Conservation (phyloP, 1,140 invertebrate genomes). For the Melanaphis sacchari region DNA sequence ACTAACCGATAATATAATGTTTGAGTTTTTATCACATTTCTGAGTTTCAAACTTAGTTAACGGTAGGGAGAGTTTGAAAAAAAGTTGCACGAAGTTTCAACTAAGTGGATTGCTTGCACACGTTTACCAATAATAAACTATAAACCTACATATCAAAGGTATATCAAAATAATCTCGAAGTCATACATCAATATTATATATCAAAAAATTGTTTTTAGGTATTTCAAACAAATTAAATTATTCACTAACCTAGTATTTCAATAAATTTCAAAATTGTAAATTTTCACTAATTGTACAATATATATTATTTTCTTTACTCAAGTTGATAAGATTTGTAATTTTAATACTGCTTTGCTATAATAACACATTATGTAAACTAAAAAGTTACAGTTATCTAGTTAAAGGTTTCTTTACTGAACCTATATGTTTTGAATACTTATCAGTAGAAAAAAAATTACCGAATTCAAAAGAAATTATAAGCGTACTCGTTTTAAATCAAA, state of each 20-base stretch:
- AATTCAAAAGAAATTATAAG: neutral
- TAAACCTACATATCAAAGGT: neutral
- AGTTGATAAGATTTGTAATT: neutral
- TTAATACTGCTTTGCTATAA: neutral
- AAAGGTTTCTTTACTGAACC: neutral
- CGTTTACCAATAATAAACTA: slow-evolving; percentile 4
- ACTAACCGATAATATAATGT: slow-evolving; percentile 4
- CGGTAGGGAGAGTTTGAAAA: neutral
- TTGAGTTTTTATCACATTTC: neutral
- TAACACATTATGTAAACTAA: neutral
- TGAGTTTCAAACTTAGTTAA: slow-evolving; percentile 22
- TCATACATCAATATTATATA: neutral
- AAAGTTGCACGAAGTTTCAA: neutral
- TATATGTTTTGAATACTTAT: neutral
- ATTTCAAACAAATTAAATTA: neutral
- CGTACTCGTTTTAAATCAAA: neutral
- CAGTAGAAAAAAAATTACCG: neutral
- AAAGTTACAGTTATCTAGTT: neutral
- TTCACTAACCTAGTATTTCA: neutral
- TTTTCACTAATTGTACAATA: neutral
- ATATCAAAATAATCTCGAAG: neutral
- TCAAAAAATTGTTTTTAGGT: neutral
- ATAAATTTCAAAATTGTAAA: neutral
- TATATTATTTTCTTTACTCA: neutral
- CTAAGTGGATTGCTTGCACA: slow-evolving; percentile 3